Percentiles rank a stretch among this genome's conserved stretches.
Evolutionary conservation across 2,797 vertebrate species (phyloP).

Genomic region (Etheostoma perlongum): DNA sequence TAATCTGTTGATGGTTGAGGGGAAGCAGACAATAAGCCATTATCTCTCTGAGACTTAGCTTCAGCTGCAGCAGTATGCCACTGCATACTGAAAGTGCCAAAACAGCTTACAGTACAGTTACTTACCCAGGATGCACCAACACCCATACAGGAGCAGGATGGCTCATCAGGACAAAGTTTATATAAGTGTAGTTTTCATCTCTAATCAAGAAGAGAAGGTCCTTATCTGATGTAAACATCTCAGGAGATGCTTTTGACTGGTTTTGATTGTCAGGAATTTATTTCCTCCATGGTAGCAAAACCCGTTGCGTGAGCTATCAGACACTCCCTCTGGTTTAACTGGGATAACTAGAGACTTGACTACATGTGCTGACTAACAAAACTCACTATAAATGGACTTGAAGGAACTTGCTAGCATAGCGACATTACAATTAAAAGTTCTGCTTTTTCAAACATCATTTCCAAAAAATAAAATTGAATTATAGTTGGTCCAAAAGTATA

Average conservation of each 20-base stretch:
- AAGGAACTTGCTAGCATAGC: neutral
- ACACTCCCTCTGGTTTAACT: too few relatives aligned
- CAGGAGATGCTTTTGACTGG: neutral
- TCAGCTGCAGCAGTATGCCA: slow-evolving; percentile 65
- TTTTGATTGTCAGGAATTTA: neutral
- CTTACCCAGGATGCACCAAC: slow-evolving; percentile 48
- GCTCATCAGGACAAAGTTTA: slow-evolving; percentile 21
- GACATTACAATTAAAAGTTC: neutral
- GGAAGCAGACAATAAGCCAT: slow-evolving; percentile 81
- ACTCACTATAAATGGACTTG: neutral
- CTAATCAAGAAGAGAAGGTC: neutral
- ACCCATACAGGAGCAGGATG: slow-evolving; percentile 35
- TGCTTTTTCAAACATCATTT: too few relatives aligned
- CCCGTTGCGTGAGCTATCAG: too few relatives aligned
- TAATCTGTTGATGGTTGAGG: slow-evolving; percentile 83
- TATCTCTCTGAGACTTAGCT: slow-evolving; percentile 73
- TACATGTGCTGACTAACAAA: neutral
- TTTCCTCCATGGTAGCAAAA: too few relatives aligned
- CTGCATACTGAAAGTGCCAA: slow-evolving; percentile 58
- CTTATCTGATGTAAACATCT: neutral
- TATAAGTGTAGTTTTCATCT: slow-evolving; percentile 19
- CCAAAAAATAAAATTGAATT: too few relatives aligned
- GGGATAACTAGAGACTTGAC: too few relatives aligned
- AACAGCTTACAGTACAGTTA: slow-evolving; percentile 62
- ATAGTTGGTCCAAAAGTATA: too few relatives aligned